phyloP scores from a whole-genome alignment of 2,797 vertebrate genomes.

The Nannoperca australis region DNA sequence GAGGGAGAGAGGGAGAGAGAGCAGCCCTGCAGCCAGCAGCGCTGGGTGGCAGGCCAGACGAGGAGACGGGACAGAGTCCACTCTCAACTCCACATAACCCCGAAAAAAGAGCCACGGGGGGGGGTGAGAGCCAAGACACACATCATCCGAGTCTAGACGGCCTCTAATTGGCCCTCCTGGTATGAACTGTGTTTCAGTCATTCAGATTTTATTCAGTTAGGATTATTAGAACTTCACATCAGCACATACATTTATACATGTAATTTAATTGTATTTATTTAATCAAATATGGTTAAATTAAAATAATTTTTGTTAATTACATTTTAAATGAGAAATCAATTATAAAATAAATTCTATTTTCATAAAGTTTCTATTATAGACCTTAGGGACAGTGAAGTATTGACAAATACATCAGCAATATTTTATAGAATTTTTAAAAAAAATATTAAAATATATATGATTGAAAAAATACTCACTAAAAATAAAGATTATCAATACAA shows the following conservation, averaged over 20 bases:
- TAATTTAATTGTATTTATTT: background rate
- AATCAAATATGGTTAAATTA: background rate
- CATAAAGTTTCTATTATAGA: background rate
- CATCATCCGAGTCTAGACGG: slow-evolving; percentile 46
- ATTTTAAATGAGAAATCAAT: background rate
- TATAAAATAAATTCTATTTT: background rate
- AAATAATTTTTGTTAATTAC: background rate
- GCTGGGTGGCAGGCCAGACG: slow-evolving; percentile 27
- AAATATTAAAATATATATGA: background rate
- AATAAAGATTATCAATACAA: too few relatives aligned
- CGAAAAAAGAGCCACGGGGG: slow-evolving; percentile 20
- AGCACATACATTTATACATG: too few relatives aligned
- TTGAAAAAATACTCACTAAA: background rate
- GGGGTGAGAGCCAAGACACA: slow-evolving; percentile 34
- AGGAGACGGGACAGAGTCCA: slow-evolving; percentile 54
- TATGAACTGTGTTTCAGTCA: background rate
- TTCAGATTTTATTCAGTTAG: background rate
- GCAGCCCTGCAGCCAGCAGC: slow-evolving; percentile 30
- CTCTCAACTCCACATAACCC: slow-evolving; percentile 70
- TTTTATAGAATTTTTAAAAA: background rate
- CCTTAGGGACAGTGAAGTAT: background rate
- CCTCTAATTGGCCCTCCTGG: slow-evolving; percentile 13
- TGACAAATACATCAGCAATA: background rate
- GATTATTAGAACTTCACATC: background rate
- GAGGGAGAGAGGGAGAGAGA: background rate